A percentile compares a stretch with the other conserved stretches of the same genome.
These are phyloP conservation scores for Acrobasis repandana DNA, from an alignment of 2,888 invertebrate species.

Conservation along the genomic window DNA sequence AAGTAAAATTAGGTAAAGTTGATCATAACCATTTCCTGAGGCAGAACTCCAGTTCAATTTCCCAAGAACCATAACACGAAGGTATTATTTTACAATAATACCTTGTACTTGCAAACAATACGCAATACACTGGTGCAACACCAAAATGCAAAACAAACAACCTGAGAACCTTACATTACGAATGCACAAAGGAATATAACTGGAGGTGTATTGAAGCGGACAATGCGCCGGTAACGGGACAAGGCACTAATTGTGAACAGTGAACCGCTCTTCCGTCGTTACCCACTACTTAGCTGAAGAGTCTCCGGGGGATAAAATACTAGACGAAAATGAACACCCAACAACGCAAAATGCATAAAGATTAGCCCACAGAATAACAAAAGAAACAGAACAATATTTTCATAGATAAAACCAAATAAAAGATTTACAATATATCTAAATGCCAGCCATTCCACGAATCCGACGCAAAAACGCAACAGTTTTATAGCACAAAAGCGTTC, in stretches of 20 bases:
- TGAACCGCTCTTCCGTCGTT: conserved; percentile 73
- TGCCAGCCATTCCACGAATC: conserved; percentile 37
- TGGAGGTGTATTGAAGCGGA: conserved; percentile 66
- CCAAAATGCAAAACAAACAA: conserved; percentile 60
- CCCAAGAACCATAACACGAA: background rate
- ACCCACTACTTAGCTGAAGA: conserved; percentile 46
- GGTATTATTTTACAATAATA: conserved; percentile 25
- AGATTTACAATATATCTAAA: conserved; percentile 11
- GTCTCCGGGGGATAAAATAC: conserved; percentile 39
- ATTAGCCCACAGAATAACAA: background rate
- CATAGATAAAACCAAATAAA: conserved; percentile 2
- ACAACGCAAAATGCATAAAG: background rate
- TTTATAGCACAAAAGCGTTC: conserved; percentile 48
- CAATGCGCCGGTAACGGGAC: conserved; percentile 77
- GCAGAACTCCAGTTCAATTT: background rate
- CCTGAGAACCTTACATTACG: conserved; percentile 63
- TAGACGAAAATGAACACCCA: background rate
- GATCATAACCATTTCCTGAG: background rate
- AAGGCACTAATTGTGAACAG: conserved; percentile 74
- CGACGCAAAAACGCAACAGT: conserved; percentile 44
- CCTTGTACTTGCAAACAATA: conserved; percentile 46
- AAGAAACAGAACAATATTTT: background rate
- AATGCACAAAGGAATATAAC: conserved; percentile 72
- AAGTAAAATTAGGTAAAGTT: background rate
- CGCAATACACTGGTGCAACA: conserved; percentile 46